Conservation (phyloP, 2,888 invertebrate species). For the Cyaniris semiargus region DNA sequence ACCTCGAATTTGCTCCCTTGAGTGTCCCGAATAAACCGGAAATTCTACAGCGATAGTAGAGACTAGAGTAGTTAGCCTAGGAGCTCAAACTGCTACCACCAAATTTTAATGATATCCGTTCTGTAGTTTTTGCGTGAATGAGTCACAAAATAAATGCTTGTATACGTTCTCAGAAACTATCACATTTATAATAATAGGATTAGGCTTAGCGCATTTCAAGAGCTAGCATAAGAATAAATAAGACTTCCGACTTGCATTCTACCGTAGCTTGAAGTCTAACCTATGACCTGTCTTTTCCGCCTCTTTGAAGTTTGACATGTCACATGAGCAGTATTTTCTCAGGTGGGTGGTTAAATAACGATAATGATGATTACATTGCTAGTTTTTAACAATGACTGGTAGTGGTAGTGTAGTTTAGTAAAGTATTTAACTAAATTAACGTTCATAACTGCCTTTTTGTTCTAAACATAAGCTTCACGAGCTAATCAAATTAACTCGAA, state of each 20-base stretch:
- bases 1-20: too few species aligned
- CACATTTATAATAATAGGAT: neutral
- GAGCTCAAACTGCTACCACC: too few species aligned
- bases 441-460: neutral
- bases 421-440: neutral
- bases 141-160: too few species aligned
- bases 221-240: neutral
- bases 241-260: neutral
- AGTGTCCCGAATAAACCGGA: too few species aligned
- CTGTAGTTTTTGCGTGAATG: neutral
- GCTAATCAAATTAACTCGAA: slow-evolving; percentile 13
- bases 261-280: too few species aligned
- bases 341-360: neutral
- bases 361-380: neutral
- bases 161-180: neutral
- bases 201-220: neutral
- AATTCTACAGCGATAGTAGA: too few species aligned
- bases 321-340: too few species aligned
- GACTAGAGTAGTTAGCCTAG: too few species aligned
- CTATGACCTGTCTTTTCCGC: too few species aligned
- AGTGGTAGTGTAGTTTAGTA: neutral
- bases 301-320: too few species aligned
- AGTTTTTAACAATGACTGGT: neutral
- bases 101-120: too few species aligned
- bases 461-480: neutral